Conservation (phyloP, 2,797 vertebrate genomes). For the Scleropages formosus region DNA sequence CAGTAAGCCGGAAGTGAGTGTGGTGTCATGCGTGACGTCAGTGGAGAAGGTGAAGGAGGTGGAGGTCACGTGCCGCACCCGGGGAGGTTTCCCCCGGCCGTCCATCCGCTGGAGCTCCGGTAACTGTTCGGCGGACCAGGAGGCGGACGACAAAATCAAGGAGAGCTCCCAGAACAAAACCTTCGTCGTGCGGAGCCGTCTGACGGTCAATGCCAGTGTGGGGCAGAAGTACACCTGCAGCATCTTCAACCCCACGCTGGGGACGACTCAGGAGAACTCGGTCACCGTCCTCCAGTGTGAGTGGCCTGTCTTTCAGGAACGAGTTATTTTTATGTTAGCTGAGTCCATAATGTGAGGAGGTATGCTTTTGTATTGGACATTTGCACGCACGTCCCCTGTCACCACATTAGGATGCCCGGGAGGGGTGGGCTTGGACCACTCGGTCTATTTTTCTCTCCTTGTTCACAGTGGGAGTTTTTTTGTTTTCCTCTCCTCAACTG, state of each 20-base stretch:
- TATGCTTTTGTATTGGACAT: too few species aligned
- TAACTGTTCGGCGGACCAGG: background rate
- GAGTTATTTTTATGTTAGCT: background rate
- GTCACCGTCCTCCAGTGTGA: background rate
- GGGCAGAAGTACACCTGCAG: conserved; percentile 16
- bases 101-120: background rate
- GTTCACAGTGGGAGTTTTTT: too few species aligned
- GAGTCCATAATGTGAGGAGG: too few species aligned
- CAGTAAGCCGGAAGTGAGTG: background rate
- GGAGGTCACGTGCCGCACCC: conserved; percentile 22
- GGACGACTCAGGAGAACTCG: background rate
- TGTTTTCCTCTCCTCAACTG: too few species aligned
- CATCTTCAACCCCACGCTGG: conserved; percentile 35
- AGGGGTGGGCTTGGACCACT: too few species aligned
- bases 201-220: background rate
- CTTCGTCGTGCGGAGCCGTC: conserved; percentile 16
- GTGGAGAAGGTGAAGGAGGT: background rate
- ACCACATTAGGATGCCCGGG: too few species aligned
- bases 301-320: background rate
- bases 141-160: background rate
- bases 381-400: too few species aligned
- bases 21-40: background rate
- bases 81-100: conserved; percentile 29
- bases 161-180: background rate
- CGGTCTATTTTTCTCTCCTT: too few species aligned